Evolutionary conservation across 2,888 invertebrate genomes (phyloP).

Genomic region (Tachina lurida): DNA sequence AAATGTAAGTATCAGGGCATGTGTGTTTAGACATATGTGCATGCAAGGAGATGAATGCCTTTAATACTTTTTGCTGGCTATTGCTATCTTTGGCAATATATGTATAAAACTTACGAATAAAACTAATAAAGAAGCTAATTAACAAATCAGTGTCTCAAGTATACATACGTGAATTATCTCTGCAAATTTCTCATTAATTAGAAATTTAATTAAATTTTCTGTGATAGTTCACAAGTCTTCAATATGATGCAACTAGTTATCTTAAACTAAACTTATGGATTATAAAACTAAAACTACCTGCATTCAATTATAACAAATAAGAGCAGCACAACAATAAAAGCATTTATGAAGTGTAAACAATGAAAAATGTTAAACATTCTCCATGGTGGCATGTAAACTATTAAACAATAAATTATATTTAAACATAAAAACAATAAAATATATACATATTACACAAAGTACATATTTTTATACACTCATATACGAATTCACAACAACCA

Average conservation of each 20-base stretch:
- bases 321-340: constrained; percentile 61
- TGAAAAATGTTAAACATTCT: constrained; percentile 66
- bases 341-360: constrained; percentile 69
- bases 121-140: too few relatives aligned
- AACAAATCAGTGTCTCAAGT: too few relatives aligned
- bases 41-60: too few relatives aligned
- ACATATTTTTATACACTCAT: constrained; percentile 9
- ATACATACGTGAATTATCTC: too few relatives aligned
- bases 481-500: neutral
- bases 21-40: too few relatives aligned
- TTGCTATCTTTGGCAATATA: too few relatives aligned
- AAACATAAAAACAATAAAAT: constrained; percentile 54
- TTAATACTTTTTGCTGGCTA: too few relatives aligned
- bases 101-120: too few relatives aligned
- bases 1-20: too few relatives aligned
- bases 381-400: constrained; percentile 65
- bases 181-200: too few relatives aligned
- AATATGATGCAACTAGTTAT: neutral
- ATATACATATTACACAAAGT: constrained; percentile 34
- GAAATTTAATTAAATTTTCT: neutral
- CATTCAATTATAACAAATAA: neutral
- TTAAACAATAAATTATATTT: constrained; percentile 68
- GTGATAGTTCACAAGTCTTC: neutral
- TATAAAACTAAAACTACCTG: constrained; percentile 11
- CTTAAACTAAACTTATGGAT: neutral